These are phyloP conservation scores for Rhagologus leucostigma DNA, from an alignment of 2,113 vertebrate genomes.

Conservation along the genomic window DNA sequence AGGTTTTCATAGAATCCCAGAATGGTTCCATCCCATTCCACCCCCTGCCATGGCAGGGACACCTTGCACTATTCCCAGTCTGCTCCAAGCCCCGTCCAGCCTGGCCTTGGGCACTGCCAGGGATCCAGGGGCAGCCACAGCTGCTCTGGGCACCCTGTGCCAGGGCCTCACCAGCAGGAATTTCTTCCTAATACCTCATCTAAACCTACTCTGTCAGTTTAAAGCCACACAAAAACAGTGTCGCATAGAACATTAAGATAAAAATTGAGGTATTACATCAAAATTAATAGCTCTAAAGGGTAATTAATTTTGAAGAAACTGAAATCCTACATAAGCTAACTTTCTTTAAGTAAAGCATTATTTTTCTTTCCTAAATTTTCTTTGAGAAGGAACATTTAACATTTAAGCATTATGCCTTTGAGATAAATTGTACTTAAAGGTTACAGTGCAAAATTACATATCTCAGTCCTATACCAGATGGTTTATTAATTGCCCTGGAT, in stretches of 20 bases:
- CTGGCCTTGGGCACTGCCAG: not conserved
- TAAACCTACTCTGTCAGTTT: not conserved
- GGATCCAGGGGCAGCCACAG: not conserved
- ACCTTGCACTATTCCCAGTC: not conserved
- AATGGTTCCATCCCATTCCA: fast-evolving
- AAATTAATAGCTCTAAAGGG: not conserved
- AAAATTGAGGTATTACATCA: not conserved
- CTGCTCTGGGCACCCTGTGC: not conserved
- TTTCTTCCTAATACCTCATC: fast-evolving
- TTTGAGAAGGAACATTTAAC: not conserved
- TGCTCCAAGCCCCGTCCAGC: not conserved
- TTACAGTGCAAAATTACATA: not conserved
- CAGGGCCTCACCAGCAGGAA: not conserved
- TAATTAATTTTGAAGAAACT: not conserved
- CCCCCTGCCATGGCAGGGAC: not conserved
- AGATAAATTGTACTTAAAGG: constrained; percentile 3
- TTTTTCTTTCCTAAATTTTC: not conserved
- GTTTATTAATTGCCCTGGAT: constrained; percentile 12
- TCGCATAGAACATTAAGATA: not conserved
- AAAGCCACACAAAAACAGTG: not conserved
- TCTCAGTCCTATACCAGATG: not conserved
- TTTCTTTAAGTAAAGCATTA: not conserved
- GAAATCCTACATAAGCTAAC: not conserved
- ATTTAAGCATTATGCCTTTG: not conserved
- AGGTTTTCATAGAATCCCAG: fast-evolving